Base-by-base conservation (phyloP, 2,888 invertebrate species). In the Lithophane socia region DNA sequence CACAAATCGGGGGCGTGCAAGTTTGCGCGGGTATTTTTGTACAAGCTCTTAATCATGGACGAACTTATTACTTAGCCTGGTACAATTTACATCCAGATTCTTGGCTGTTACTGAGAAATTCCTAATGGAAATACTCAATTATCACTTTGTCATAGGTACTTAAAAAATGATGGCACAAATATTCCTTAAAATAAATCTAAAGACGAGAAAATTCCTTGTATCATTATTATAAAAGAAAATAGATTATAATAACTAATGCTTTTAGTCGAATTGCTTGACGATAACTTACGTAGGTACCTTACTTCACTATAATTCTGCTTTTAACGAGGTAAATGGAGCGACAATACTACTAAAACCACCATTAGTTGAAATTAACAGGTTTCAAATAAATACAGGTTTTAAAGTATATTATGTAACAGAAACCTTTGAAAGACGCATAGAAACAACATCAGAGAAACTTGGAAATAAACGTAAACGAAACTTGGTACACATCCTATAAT, bases 221-320 rank as follows among this genome's bases (percentile, higher is more conserved):
- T 24, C 29, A 49, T n/a, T n/a, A 58, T 42, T 47, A 12, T 1
- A 2, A 56, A 0, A 8, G 3, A 42, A 42, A 76, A 18, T 10
- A 18, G 78, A 60, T 60, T 68, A 52, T 13, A 2, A 60, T 60
- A 42, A 49, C 12, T 18, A 49, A 67, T 8, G 52, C 29, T 79
- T 77, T 79, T 52, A 79, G 44, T 52, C 0, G 44, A 79, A 60
- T 68, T 78, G 29, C 18, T 8, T 24, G 16, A 44, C 29, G 18
- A 52, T 52, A n/a, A 79, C 29, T 44, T 29, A n/a, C 2, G 4
- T n/a, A n/a, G n/a, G n/a, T 77, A 47, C 24, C 10, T 12, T 3
- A 44, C 12, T 29, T 18, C 0, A 29, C 44, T 77, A 49, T 66
- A 67, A 78, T 78, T 78, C 18, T 18, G 9, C 29, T 18, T 58